Evolutionary conservation across 2,113 vertebrate species (phyloP).

Genomic region (Verasper variegatus): DNA sequence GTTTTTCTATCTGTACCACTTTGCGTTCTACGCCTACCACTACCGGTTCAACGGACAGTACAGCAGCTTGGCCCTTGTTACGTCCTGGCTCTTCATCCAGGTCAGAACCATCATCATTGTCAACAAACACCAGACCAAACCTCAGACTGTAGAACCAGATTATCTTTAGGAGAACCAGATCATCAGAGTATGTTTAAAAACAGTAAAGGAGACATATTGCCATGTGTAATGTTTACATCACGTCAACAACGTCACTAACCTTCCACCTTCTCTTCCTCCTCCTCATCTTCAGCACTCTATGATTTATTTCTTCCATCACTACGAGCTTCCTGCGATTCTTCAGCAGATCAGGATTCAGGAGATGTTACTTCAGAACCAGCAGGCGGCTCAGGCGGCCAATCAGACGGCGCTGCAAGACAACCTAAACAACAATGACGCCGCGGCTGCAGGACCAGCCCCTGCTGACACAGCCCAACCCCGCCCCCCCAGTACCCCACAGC

Average conservation of each 20-base stretch:
- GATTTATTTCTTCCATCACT: constrained; percentile 99
- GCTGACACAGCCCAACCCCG: not conserved
- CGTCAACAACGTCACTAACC: not conserved
- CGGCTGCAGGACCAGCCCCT: not conserved
- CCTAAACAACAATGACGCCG: constrained; percentile 92
- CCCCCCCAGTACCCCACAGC: not conserved
- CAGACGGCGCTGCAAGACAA: constrained; percentile 93
- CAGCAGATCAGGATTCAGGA: constrained; percentile 98
- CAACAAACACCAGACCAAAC: too few relatives aligned
- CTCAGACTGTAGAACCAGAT: too few relatives aligned
- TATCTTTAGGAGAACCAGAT: too few relatives aligned
- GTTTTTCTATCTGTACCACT: constrained; percentile 99
- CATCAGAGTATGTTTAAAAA: too few relatives aligned
- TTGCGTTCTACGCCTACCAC: constrained; percentile 98
- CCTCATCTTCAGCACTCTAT: constrained; percentile 89
- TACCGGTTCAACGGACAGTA: constrained; percentile 99
- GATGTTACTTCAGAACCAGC: constrained; percentile 93
- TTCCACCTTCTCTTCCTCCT: not conserved
- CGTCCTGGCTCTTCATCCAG: constrained; percentile 99
- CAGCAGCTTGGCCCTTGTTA: constrained; percentile 96
- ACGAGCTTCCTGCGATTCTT: constrained; percentile 95
- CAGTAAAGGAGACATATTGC: too few relatives aligned
- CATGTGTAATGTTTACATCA: not conserved
- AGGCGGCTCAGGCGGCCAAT: constrained; percentile 83
- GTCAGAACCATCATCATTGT: constrained; percentile 69